Conservation (phyloP, 2,113 vertebrate species). For the Taurulus bubalis region DNA sequence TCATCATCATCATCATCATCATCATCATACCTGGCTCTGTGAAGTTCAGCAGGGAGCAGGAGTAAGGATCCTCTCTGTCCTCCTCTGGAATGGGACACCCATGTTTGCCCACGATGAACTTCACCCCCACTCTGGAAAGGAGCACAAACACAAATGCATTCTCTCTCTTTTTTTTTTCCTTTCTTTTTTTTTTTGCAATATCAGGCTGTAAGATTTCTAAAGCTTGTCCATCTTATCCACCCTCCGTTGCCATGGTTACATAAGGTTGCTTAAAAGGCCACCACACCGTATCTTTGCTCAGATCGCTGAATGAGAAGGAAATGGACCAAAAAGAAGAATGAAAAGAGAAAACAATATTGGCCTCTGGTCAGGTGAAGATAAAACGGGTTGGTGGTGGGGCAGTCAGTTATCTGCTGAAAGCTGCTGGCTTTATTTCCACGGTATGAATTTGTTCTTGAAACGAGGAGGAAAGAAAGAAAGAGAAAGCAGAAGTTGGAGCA, state of each 20-base stretch:
- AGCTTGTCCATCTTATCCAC: constrained; percentile 61
- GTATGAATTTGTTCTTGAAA: constrained; percentile 7
- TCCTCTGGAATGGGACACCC: constrained; percentile 93
- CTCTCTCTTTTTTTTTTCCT: neutral
- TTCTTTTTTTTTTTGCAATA: neutral
- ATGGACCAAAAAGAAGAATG: constrained; percentile 46
- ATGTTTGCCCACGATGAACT: constrained; percentile 93
- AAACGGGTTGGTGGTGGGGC: constrained; percentile 32
- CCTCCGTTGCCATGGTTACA: constrained; percentile 76
- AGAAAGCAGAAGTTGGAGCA: constrained; percentile 24
- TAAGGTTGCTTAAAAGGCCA: constrained; percentile 72
- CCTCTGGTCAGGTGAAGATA: constrained; percentile 56
- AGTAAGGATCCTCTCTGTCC: constrained; percentile 95
- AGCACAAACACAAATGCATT: constrained; percentile 24
- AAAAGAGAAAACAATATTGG: constrained; percentile 52
- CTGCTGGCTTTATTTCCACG: constrained; percentile 47
- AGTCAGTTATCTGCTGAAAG: constrained; percentile 30
- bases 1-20: neutral
- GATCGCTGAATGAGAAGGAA: constrained; percentile 63
- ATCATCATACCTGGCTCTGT: constrained; percentile 86
- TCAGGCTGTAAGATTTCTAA: constrained; percentile 57
- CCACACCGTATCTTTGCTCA: constrained; percentile 63
- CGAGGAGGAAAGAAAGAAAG: neutral
- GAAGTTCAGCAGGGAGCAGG: constrained; percentile 94
- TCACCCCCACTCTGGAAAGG: constrained; percentile 91